These are phyloP conservation scores for Rhagologus leucostigma DNA, from an alignment of 2,113 vertebrate genomes.

Conservation along the genomic window DNA sequence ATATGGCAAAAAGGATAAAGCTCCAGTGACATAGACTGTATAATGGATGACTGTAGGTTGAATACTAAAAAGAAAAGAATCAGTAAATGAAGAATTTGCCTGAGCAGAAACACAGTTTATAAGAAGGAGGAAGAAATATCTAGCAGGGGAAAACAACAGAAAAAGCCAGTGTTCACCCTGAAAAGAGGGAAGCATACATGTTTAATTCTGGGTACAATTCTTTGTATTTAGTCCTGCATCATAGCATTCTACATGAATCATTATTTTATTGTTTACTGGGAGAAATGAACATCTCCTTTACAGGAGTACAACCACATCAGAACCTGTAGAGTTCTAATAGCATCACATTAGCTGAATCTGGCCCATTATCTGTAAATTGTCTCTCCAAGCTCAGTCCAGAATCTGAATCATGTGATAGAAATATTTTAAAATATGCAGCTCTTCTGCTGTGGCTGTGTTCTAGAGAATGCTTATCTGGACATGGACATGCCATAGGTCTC, in stretches of 20 bases:
- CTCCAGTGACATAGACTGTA: background rate
- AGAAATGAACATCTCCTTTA: background rate
- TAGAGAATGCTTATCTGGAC: background rate
- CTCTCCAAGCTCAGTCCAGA: background rate
- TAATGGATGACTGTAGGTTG: background rate
- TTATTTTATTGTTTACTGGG: background rate
- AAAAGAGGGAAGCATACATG: background rate
- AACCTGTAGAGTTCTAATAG: background rate
- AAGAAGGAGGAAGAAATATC: background rate
- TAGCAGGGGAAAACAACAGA: background rate
- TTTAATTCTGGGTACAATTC: background rate
- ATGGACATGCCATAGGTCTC: background rate
- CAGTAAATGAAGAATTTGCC: background rate
- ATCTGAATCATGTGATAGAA: background rate
- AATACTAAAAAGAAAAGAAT: background rate
- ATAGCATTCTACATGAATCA: background rate
- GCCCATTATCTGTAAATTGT: background rate
- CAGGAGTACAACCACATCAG: background rate
- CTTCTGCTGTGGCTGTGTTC: background rate
- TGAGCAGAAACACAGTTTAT: background rate
- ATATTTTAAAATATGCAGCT: background rate
- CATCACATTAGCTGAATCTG: background rate
- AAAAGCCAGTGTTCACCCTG: background rate
- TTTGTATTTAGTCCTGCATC: background rate
- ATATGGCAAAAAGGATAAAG: background rate